Percentiles rank a stretch among this genome's conserved stretches.
Conservation (phyloP, 2,113 vertebrate genomes). For the Paramormyrops kingsleyae region DNA sequence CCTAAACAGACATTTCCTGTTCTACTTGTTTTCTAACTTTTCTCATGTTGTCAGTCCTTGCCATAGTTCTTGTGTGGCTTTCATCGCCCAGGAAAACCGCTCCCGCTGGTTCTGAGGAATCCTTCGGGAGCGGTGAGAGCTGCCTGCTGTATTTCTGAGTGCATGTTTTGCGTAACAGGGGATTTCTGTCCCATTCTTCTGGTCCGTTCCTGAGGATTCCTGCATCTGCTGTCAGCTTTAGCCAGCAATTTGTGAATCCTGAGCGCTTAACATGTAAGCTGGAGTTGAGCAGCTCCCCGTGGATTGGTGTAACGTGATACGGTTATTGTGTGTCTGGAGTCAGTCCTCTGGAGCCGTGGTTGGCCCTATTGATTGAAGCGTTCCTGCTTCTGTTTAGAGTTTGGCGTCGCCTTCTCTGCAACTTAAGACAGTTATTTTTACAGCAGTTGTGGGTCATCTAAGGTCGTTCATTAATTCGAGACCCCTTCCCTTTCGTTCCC, state of each 20-base stretch:
- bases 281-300: background rate
- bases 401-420: background rate
- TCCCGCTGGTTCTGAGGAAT: background rate
- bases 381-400: constrained; percentile 4
- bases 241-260: background rate
- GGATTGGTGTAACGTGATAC: background rate
- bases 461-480: background rate
- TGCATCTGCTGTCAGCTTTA: background rate
- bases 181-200: background rate
- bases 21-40: constrained; percentile 48
- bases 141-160: background rate
- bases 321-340: background rate
- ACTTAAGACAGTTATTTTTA: background rate
- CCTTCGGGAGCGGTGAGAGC: background rate
- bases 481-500: background rate
- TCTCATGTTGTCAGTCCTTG: background rate
- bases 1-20: constrained; percentile 66
- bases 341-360: background rate
- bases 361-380: background rate
- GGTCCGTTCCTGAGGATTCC: background rate
- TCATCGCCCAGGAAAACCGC: background rate
- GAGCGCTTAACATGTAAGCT: background rate
- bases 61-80: background rate
- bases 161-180: background rate
- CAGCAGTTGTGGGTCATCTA: background rate